Conservation (phyloP, 2,113 vertebrate species). For the Neolamprologus devosi region DNA sequence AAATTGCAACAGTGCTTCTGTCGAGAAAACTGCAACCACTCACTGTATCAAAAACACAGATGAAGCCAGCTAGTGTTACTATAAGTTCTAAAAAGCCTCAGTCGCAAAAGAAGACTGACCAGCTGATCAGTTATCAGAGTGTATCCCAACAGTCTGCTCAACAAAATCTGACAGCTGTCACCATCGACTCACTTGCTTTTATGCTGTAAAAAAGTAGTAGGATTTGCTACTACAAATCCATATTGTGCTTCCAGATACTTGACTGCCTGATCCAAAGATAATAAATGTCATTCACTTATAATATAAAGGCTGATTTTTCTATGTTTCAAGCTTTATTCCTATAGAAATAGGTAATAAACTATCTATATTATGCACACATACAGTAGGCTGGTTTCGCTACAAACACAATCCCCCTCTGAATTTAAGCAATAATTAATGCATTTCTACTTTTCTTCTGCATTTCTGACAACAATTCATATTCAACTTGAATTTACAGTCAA, state of each 20-base stretch:
- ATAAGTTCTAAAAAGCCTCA: not conserved
- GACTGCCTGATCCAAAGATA: not conserved
- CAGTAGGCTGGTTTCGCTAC: not conserved
- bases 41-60: not conserved
- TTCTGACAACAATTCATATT: conserved; percentile 2
- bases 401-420: not conserved
- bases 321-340: not conserved
- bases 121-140: not conserved
- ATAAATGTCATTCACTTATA: not conserved
- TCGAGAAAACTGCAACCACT: not conserved
- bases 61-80: not conserved
- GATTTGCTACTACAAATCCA: not conserved
- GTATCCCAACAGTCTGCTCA: conserved; percentile 1
- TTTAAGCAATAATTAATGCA: conserved; percentile 22
- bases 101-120: not conserved
- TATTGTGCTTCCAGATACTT: not conserved
- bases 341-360: not conserved
- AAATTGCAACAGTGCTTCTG: not conserved
- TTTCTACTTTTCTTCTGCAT: not conserved
- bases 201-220: not conserved
- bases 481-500: not conserved
- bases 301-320: not conserved
- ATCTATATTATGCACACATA: not conserved
- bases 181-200: conserved; percentile 1
- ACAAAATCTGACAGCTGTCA: not conserved